Evolutionary conservation across 2,888 invertebrate species (phyloP).

Genomic region (Platycheirus albimanus): DNA sequence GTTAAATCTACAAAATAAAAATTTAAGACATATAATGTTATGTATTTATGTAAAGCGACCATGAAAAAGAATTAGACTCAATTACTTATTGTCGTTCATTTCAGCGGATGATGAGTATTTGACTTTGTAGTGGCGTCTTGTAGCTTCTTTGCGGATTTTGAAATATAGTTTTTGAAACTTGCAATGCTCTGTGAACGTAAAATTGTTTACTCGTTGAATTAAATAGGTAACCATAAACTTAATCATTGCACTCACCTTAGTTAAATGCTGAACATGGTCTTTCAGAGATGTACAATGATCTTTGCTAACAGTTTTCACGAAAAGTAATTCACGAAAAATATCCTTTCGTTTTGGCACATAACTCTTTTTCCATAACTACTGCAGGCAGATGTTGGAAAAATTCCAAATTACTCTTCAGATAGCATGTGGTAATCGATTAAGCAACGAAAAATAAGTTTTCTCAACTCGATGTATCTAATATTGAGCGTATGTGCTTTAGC

Average conservation of each 20-base stretch:
- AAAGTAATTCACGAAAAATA: neutral
- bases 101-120: conserved; percentile 79
- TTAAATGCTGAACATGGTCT: conserved; percentile 93
- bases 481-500: too few species aligned
- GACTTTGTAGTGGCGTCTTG: conserved; percentile 81
- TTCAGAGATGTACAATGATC: conserved; percentile 95
- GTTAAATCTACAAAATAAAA: conserved; percentile 79
- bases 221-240: neutral
- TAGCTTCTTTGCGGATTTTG: conserved; percentile 82
- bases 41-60: too few species aligned
- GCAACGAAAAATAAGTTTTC: too few species aligned
- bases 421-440: too few species aligned
- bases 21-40: neutral
- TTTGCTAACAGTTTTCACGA: conserved; percentile 87
- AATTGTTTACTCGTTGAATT: neutral
- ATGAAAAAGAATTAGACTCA: neutral
- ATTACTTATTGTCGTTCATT: conserved; percentile 82
- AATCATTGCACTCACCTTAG: conserved; percentile 85
- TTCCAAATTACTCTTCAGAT: too few species aligned
- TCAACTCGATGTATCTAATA: too few species aligned
- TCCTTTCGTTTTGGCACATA: neutral
- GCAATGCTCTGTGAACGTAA: conserved; percentile 78
- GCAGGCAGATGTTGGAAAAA: too few species aligned
- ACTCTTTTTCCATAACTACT: conserved; percentile 87
- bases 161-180: too few species aligned